Conservation (phyloP, 2,888 invertebrate species). For the Leucophenga maculata region DNA sequence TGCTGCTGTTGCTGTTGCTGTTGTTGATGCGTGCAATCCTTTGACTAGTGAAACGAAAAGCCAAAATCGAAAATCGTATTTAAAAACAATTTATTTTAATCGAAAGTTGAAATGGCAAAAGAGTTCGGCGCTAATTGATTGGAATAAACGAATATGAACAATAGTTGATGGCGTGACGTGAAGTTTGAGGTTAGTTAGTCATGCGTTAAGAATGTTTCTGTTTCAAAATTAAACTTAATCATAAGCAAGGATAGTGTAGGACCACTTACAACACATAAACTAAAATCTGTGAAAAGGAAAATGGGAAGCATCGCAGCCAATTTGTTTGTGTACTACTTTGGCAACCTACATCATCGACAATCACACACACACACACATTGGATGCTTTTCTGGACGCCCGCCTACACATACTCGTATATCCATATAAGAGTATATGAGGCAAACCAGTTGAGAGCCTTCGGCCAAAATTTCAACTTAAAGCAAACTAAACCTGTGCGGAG, state of each 20-base stretch:
- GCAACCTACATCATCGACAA: constrained; percentile 17
- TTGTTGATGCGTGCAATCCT: not conserved
- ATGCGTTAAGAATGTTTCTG: too few relatives aligned
- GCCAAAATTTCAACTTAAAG: constrained; percentile 19
- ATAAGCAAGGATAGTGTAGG: too few relatives aligned
- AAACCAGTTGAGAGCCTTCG: constrained; percentile 7
- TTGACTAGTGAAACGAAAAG: constrained; percentile 24
- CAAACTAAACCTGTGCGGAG: constrained; percentile 20
- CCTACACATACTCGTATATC: not conserved
- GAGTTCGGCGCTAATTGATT: too few relatives aligned
- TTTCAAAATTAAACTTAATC: too few relatives aligned
- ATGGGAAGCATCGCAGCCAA: not conserved
- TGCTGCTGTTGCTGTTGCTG: too few relatives aligned
- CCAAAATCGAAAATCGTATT: constrained; percentile 17
- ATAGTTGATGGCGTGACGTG: too few relatives aligned
- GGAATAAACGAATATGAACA: too few relatives aligned
- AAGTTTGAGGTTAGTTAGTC: too few relatives aligned
- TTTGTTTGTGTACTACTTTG: constrained; percentile 21
- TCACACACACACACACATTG: not conserved
- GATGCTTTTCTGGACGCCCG: not conserved
- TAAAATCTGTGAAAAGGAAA: too few relatives aligned
- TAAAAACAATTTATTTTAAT: constrained; percentile 16
- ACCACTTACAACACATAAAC: too few relatives aligned
- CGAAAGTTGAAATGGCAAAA: constrained; percentile 22
- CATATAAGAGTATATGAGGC: constrained; percentile 13